Percentiles rank a stretch among this genome's conserved stretches.
phyloP scores from a whole-genome alignment of 2,797 vertebrate species.

The Lacerta viridis region DNA sequence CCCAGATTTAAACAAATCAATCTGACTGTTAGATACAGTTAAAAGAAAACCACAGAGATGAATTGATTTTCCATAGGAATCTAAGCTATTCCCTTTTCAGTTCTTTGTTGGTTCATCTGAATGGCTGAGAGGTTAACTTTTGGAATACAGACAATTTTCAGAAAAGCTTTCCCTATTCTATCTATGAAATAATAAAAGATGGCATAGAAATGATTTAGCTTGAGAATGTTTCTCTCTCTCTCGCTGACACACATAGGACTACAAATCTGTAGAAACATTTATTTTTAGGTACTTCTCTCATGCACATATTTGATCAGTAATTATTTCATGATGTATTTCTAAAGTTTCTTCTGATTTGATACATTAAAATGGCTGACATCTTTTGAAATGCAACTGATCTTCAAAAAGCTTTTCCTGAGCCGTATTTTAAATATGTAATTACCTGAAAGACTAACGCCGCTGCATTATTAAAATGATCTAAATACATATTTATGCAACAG shows the following conservation, averaged over 20 bases:
- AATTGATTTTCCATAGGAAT: slow-evolving; percentile 23
- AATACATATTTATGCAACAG: slow-evolving; percentile 65
- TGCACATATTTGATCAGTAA: slow-evolving; percentile 35
- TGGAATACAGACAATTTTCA: slow-evolving; percentile 25
- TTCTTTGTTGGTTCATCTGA: slow-evolving; percentile 25
- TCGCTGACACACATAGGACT: background rate
- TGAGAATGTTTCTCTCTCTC: background rate
- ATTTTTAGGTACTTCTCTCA: slow-evolving; percentile 25
- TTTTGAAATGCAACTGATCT: slow-evolving; percentile 33
- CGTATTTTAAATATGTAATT: slow-evolving; percentile 56
- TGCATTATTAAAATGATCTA: slow-evolving; percentile 61
- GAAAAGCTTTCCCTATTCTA: slow-evolving; percentile 33
- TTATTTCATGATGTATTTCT: slow-evolving; percentile 13
- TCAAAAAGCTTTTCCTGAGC: slow-evolving; percentile 56
- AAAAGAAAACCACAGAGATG: background rate
- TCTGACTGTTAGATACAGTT: slow-evolving; percentile 49
- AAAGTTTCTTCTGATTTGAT: slow-evolving; percentile 34
- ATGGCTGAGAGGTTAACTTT: slow-evolving; percentile 1
- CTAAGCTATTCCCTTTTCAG: slow-evolving; percentile 6
- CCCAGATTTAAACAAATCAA: slow-evolving; percentile 62
- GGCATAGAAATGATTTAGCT: background rate
- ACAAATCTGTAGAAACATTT: background rate
- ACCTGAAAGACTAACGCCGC: slow-evolving; percentile 57
- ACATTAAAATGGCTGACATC: slow-evolving; percentile 17
- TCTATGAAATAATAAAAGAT: slow-evolving; percentile 14